Evolutionary conservation across 1,140 invertebrate genomes (phyloP), one percentile per base, ranked within the genome.

Genomic region (Drosophila kepulauana): DNA sequence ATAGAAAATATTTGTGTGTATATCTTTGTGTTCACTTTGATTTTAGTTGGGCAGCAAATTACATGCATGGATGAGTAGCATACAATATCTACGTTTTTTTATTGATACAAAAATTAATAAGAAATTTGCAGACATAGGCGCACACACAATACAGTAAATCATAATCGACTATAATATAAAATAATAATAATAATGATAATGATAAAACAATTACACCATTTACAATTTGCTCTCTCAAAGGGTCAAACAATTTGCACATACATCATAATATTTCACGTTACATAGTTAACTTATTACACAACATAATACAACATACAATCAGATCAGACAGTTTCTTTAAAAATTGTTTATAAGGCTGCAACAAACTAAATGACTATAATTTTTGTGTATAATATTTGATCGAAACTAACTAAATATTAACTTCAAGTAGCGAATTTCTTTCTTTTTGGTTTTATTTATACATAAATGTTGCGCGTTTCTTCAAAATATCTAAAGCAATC

Each of bases 1-100:
- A 81, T 87, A 88, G 65, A 87, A 87, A 87, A 87, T 87, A 81
- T 87, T 87, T 87, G 85, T 87, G 84, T 87, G 80, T 77, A 84
- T 82, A 82, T 88, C 66, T 87, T 87, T 87, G 84, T 87, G 84
- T 87, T 88, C 73, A 75, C 67, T 88, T 87, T 87, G 64, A 79
- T 68, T 80, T 78, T 69, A 67, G 70, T 75, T 73, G 77, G 84
- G 79, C 82, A 82, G 79, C 76, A 78, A 67, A 80, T 88, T 71
- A 77, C 68, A 88, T 88, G 70, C 68, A 77, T 67, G 43, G 33
- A 65, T 65, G 59, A 57, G 48, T 57, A 56, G 61, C 48, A 41
- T 54, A 52, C n/a, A 46, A 28, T 28, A 13, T 20, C 6, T 58
- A 41, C 8, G 10, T 25, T 51, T 51, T 35, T 63, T 49, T 38